Conservation (phyloP, 1,140 invertebrate genomes). For the Cecropterus lyciades region DNA sequence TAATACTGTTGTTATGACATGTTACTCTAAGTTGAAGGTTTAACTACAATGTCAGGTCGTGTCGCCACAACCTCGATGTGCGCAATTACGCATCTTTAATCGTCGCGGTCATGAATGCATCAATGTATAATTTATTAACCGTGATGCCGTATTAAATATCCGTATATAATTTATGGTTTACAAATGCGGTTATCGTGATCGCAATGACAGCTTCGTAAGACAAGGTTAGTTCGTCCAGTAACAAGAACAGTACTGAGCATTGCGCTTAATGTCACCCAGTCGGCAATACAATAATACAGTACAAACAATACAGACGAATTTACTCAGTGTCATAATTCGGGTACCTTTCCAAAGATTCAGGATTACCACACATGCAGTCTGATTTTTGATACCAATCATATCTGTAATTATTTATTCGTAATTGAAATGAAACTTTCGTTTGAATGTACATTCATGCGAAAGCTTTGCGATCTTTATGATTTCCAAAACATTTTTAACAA, state of each 20-base stretch:
- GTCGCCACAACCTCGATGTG: slow-evolving; percentile 33
- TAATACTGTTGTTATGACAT: slow-evolving; percentile 7
- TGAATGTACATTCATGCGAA: no score
- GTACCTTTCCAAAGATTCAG: no score
- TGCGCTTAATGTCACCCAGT: background rate
- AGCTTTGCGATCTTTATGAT: no score
- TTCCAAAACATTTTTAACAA: no score
- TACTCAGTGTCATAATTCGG: no score
- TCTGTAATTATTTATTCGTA: no score
- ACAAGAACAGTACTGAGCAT: background rate
- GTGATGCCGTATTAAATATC: slow-evolving; percentile 26
- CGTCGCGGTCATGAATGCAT: slow-evolving; percentile 31
- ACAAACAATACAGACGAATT: background rate
- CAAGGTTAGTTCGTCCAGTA: slow-evolving; percentile 47
- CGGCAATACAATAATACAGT: no score
- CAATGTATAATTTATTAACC: slow-evolving; percentile 26
- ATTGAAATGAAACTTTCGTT: no score
- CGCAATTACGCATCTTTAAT: slow-evolving; percentile 29
- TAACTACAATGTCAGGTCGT: slow-evolving; percentile 24
- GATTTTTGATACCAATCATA: no score
- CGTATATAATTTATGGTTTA: slow-evolving; percentile 20
- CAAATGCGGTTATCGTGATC: slow-evolving; percentile 32
- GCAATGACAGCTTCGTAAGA: slow-evolving; percentile 46
- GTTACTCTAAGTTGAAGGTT: slow-evolving; percentile 28
- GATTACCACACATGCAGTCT: no score